phyloP scores from a whole-genome alignment of 2,113 vertebrate species.

The Crotalus horridus region DNA sequence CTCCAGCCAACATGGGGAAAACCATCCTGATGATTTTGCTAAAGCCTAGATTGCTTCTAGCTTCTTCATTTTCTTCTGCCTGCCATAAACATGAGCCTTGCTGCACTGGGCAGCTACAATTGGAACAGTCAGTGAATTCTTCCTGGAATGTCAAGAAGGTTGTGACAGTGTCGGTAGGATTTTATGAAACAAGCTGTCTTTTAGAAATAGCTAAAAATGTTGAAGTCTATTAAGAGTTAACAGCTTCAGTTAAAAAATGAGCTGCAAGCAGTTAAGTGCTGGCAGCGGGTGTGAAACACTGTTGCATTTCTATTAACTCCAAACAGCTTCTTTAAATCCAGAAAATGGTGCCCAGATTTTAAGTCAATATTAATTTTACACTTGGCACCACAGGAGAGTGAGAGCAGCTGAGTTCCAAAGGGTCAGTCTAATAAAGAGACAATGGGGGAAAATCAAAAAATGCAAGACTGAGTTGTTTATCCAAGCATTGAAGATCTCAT shows the following conservation, averaged over 20 bases:
- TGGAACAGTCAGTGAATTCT: background rate
- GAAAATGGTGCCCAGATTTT: slow-evolving; percentile 61
- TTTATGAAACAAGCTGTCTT: background rate
- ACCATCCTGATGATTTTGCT: background rate
- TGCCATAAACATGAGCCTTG: background rate
- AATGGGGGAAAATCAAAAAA: slow-evolving; percentile 51
- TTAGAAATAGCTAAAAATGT: slow-evolving; percentile 18
- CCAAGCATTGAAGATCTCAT: slow-evolving; percentile 13
- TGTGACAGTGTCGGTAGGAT: background rate
- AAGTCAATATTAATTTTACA: slow-evolving; percentile 72
- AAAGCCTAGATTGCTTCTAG: background rate
- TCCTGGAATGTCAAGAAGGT: background rate
- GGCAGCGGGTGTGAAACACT: slow-evolving; percentile 56
- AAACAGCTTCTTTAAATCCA: slow-evolving; percentile 55
- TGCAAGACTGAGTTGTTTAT: slow-evolving; percentile 51
- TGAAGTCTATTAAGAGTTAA: slow-evolving; percentile 53
- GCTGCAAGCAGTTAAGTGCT: slow-evolving; percentile 39
- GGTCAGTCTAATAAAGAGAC: slow-evolving; percentile 65
- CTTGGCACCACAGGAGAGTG: slow-evolving; percentile 61
- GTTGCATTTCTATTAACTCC: slow-evolving; percentile 58
- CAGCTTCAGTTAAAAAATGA: slow-evolving; percentile 46
- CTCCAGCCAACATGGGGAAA: background rate
- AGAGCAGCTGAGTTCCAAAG: slow-evolving; percentile 62
- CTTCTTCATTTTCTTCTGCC: background rate
- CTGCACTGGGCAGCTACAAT: background rate